phyloP scores from a whole-genome alignment of 2,113 vertebrate genomes.

The Ictidomys tridecemlineatus region DNA sequence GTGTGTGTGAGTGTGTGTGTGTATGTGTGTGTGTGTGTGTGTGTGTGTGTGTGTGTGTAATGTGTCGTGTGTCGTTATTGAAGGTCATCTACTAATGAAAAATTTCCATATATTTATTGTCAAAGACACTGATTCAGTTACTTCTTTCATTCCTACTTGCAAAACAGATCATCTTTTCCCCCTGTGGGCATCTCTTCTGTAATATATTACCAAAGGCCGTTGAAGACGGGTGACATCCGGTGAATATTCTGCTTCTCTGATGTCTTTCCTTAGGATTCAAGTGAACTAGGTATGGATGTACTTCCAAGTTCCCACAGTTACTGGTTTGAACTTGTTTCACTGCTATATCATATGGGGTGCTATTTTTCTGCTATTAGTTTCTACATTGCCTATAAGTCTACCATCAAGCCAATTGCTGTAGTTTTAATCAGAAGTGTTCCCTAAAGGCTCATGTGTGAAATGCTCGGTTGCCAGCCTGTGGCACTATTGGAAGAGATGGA shows the following conservation, averaged over 20 bases:
- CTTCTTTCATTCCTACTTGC: background rate
- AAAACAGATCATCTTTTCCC: background rate
- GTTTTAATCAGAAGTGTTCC: background rate
- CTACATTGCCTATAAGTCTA: background rate
- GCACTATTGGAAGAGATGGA: background rate
- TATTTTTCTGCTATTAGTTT: background rate
- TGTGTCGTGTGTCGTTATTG: background rate
- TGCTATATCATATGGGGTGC: background rate
- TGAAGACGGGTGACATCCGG: background rate
- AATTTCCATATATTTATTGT: background rate
- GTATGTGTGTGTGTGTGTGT: background rate
- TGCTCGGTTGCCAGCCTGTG: background rate
- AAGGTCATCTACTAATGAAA: background rate
- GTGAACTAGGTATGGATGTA: too few species aligned
- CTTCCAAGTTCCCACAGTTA: background rate
- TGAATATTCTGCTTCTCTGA: background rate
- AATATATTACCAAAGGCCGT: background rate
- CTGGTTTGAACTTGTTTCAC: background rate
- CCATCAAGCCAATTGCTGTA: background rate
- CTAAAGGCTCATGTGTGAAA: background rate
- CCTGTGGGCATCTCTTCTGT: background rate
- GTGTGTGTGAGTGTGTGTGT: too few species aligned
- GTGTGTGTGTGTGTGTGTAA: too few species aligned
- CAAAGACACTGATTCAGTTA: background rate
- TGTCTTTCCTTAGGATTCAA: background rate